These are phyloP conservation scores for Pitta sordida DNA, from an alignment of 2,113 vertebrate species.

Conservation along the genomic window DNA sequence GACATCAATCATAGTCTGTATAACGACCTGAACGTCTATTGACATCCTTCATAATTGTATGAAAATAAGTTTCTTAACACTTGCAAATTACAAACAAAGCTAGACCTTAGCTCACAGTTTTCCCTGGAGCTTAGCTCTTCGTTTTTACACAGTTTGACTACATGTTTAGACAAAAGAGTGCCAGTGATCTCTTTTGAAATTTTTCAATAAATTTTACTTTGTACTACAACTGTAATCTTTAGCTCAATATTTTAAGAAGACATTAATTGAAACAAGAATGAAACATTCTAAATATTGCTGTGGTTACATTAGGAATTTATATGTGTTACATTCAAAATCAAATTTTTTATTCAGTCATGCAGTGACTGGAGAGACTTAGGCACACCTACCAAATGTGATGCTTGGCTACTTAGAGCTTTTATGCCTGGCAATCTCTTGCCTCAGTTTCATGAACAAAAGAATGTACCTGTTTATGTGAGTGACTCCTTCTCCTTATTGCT, in stretches of 20 bases:
- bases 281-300: neutral
- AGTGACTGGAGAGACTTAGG: neutral
- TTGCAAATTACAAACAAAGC: neutral
- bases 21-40: neutral
- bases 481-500: neutral
- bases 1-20: neutral
- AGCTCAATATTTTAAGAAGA: neutral
- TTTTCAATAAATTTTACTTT: neutral
- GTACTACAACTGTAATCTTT: neutral
- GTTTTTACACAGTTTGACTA: neutral
- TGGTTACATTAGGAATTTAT: neutral
- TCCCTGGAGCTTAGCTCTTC: neutral
- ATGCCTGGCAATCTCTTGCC: neutral
- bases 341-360: accelerated
- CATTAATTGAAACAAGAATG: neutral
- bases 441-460: neutral
- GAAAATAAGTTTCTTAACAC: neutral
- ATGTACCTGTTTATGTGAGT: neutral
- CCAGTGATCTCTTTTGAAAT: neutral
- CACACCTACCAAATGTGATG: neutral
- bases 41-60: neutral
- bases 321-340: neutral
- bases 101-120: neutral
- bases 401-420: neutral
- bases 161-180: neutral